phyloP scores from a whole-genome alignment of 1,140 invertebrate species.

The Drosophila pseudoananassae region DNA sequence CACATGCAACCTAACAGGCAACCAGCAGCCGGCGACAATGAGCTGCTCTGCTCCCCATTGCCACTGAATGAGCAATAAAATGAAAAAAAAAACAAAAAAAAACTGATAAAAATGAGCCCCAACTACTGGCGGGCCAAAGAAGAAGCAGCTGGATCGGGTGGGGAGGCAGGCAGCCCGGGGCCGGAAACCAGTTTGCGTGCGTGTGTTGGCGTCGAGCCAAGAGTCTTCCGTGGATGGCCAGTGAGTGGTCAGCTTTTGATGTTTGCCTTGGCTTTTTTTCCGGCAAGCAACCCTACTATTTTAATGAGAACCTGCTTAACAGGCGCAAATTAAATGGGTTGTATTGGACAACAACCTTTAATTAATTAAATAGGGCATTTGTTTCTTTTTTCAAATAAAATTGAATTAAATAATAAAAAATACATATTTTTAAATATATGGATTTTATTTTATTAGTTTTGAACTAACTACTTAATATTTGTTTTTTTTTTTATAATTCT shows the following conservation, averaged over 20 bases:
- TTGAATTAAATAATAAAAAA: no score
- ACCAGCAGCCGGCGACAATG: constrained; percentile 51
- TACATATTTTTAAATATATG: no score
- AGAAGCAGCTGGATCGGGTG: constrained; percentile 19
- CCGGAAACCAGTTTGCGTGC: constrained; percentile 44
- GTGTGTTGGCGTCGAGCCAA: constrained; percentile 42
- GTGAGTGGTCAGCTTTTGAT: constrained; percentile 67
- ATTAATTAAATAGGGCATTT: no score
- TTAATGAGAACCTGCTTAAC: constrained; percentile 49
- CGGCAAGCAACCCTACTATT: constrained; percentile 49
- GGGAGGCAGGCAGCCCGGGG: background rate
- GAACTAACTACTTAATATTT: no score
- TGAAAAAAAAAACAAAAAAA: constrained; percentile 11
- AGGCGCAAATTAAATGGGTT: constrained; percentile 44
- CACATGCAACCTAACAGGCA: constrained; percentile 79
- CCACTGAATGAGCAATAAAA: constrained; percentile 39
- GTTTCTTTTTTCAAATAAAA: no score
- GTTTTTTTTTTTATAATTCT: no score
- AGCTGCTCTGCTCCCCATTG: background rate
- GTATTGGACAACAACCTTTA: background rate
- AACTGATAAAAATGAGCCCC: constrained; percentile 4
- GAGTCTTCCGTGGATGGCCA: constrained; percentile 32
- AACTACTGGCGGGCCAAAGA: constrained; percentile 35
- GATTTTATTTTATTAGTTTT: no score
- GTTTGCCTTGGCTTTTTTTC: constrained; percentile 65